A percentile compares a stretch with the other conserved stretches of the same genome.
Evolutionary conservation across 35 echinoderm and acorn worm genomes (phyloP).

Genomic region (Holothuria glaberrima): DNA sequence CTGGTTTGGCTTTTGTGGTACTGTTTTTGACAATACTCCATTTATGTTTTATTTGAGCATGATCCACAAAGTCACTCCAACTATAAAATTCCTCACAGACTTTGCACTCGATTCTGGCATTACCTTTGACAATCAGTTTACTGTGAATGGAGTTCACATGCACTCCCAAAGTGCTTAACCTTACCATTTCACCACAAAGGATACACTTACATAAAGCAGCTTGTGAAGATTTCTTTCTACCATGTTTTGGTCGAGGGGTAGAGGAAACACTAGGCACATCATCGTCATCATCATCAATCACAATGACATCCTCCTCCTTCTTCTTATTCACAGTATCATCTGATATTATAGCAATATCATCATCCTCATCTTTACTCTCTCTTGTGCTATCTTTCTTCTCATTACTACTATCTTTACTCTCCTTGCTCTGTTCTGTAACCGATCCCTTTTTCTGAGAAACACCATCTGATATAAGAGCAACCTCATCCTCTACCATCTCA

Average conservation of each 20-base stretch:
- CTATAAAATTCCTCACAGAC: slow-evolving; percentile 29
- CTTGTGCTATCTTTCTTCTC: neutral
- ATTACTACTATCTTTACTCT: neutral
- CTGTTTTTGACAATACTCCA: slow-evolving; percentile 63
- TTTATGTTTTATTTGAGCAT: slow-evolving; percentile 49
- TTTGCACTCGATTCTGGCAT: slow-evolving; percentile 55
- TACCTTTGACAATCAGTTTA: slow-evolving; percentile 55
- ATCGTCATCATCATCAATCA: slow-evolving; percentile 40
- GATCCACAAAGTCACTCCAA: slow-evolving; percentile 60
- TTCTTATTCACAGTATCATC: neutral
- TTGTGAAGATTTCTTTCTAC: slow-evolving; percentile 39
- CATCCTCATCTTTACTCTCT: neutral
- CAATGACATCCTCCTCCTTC: slow-evolving; percentile 41
- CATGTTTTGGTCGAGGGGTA: slow-evolving; percentile 2
- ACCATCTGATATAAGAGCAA: neutral
- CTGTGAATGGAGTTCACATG: slow-evolving; percentile 51
- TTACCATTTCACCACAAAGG: slow-evolving; percentile 54
- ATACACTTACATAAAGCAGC: slow-evolving; percentile 48
- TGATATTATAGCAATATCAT: neutral
- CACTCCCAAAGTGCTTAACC: slow-evolving; percentile 38
- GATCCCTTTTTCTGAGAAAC: neutral
- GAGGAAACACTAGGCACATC: neutral
- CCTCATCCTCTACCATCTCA: too few relatives aligned
- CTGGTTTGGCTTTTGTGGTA: slow-evolving; percentile 12
- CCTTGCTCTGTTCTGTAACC: neutral